phyloP scores from a whole-genome alignment of 2,113 vertebrate species.

The Gasterosteus nipponicus region DNA sequence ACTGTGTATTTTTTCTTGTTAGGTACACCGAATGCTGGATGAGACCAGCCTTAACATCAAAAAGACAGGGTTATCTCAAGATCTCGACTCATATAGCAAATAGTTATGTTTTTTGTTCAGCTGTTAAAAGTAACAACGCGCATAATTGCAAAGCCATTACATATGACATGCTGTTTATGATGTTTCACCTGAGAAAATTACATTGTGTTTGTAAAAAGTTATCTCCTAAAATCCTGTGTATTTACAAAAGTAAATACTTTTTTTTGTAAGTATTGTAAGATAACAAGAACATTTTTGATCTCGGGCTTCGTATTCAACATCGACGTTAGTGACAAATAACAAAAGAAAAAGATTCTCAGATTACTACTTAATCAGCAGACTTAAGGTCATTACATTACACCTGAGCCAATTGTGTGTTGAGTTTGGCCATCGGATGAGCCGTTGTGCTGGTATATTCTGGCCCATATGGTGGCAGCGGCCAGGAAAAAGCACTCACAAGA shows the following conservation, averaged over 20 bases:
- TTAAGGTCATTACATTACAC: slow-evolving; percentile 58
- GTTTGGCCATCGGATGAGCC: slow-evolving; percentile 16
- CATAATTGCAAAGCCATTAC: not conserved
- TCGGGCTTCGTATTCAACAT: not conserved
- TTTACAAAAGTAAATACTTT: not conserved
- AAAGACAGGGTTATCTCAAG: not conserved
- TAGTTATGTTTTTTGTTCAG: not conserved
- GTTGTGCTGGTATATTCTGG: slow-evolving; percentile 25
- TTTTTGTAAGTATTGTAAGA: not conserved
- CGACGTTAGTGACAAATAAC: slow-evolving; percentile 25
- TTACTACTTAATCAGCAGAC: slow-evolving; percentile 27
- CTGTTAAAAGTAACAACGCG: not conserved
- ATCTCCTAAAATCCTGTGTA: not conserved
- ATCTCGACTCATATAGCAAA: not conserved
- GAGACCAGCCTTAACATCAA: not conserved
- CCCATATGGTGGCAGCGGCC: slow-evolving; percentile 64
- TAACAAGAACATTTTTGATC: slow-evolving; percentile 2
- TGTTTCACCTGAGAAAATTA: not conserved
- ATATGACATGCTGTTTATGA: not conserved
- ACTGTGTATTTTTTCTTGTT: not conserved
- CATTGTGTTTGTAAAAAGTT: not conserved
- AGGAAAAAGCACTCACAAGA: slow-evolving; percentile 58
- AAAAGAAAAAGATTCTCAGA: slow-evolving; percentile 24
- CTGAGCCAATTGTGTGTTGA: slow-evolving; percentile 8
- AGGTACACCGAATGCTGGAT: not conserved